Base-by-base conservation (phyloP, 1,140 invertebrate species). In the Tribolium madens region DNA sequence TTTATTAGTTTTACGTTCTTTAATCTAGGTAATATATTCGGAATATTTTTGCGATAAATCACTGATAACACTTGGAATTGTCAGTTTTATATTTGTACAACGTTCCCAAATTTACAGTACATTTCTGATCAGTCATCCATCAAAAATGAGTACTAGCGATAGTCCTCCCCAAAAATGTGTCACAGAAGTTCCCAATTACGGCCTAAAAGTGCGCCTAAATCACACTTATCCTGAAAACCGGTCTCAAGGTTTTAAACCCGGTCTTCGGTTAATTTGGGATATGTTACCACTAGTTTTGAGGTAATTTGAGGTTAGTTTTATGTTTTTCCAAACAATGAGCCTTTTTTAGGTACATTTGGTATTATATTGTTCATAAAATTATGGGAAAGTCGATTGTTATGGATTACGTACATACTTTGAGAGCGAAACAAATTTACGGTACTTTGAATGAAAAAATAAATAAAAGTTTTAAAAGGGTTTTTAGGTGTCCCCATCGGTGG, bases 401-500 rank as follows among this genome's bases (percentile, higher is more conserved):
- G 89, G 92, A 95, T 85, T 92, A 91, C 82, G 83, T 93, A 10
- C 87, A 89, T 75, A 86, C 89, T 81, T 83, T 90, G 79, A 87
- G 87, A 77, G 89, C 91, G 17, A 91, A 91, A 83, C 90, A 92
- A 83, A 94, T 94, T 79, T 95, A 95, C 87, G 94, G 94, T 93
- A 87, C 85, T 85, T 47, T 68, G 5, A 14, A 12, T 14, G 52
- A 46, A 73, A 48, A 64, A 26, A 73, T 7, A 21, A 48, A 26
- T 26, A 9, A 70, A 69, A 57, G 68, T 64, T 64, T 75, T 81
- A 21, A 78, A 82, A 78, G 78, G 76, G 79, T 82, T 86, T 88
- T 70, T 80, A 96, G 95, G 95, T 80, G 96, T 94, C 79, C 96
- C 96, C 13, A 90, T 97, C 80, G 96, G 96, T 71, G 96, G 96